Conservation (phyloP, 2,113 vertebrate genomes). For the Talpa occidentalis region DNA sequence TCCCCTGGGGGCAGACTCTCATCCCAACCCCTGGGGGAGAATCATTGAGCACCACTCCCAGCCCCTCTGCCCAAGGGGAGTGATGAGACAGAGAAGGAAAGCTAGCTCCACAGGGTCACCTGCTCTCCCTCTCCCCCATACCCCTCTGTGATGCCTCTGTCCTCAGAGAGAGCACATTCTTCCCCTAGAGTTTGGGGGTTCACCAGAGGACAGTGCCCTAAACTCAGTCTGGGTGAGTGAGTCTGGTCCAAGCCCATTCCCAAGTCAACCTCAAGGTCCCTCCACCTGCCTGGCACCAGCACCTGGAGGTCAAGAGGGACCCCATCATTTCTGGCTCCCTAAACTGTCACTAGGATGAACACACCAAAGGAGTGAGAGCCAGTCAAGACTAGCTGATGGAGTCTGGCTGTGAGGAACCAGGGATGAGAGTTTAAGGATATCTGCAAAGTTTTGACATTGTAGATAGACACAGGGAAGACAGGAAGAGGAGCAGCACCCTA, state of each 20-base stretch:
- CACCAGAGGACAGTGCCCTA: not conserved
- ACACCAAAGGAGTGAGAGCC: not conserved
- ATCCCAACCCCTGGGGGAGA: no score
- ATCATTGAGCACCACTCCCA: not conserved
- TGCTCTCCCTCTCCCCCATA: fast-evolving
- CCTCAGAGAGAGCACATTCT: not conserved
- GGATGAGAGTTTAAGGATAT: not conserved
- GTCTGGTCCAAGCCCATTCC: not conserved
- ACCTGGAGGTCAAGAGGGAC: not conserved
- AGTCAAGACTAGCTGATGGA: not conserved
- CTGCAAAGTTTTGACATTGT: not conserved
- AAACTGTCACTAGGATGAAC: not conserved
- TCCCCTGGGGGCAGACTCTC: no score
- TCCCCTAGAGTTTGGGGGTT: fast-evolving
- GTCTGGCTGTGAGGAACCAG: no score
- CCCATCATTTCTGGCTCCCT: no score
- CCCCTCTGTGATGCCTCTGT: not conserved
- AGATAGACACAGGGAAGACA: not conserved
- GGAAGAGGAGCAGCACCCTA: not conserved
- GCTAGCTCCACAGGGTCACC: fast-evolving
- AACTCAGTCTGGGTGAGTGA: not conserved
- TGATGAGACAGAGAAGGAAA: no score
- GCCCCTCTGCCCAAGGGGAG: not conserved
- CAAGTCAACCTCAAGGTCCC: no score
- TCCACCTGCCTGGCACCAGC: not conserved